These are phyloP conservation scores for Daubentonia madagascariensis DNA, from an alignment of 2,113 vertebrate genomes.

Conservation along the genomic window DNA sequence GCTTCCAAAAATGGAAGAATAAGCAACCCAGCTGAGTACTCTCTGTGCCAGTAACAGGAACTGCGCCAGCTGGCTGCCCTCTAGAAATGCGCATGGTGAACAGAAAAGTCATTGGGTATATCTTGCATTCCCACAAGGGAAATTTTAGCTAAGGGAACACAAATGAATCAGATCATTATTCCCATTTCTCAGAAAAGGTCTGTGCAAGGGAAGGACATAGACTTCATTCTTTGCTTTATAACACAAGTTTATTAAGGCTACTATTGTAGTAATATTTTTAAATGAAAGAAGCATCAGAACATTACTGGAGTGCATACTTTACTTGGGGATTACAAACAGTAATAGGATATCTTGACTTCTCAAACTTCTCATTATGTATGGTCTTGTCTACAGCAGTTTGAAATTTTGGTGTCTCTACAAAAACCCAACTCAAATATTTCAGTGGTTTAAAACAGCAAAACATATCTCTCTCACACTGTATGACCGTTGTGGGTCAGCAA, in stretches of 20 bases:
- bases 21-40: background rate
- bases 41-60: background rate
- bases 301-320: background rate
- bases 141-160: background rate
- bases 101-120: background rate
- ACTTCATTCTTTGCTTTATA: background rate
- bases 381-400: background rate
- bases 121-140: background rate
- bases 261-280: background rate
- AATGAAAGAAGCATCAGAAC: background rate
- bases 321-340: background rate
- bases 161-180: background rate
- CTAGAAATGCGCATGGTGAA: background rate
- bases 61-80: background rate
- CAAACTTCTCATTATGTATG: background rate
- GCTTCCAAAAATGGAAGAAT: slow-evolving; percentile 25
- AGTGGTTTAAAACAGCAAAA: background rate
- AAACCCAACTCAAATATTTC: background rate
- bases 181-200: background rate
- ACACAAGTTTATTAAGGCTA: background rate
- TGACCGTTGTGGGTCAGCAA: background rate
- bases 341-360: background rate
- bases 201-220: background rate
- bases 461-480: background rate
- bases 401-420: background rate